phyloP scores from a whole-genome alignment of 2,113 vertebrate genomes.

The Pelusios castaneus region DNA sequence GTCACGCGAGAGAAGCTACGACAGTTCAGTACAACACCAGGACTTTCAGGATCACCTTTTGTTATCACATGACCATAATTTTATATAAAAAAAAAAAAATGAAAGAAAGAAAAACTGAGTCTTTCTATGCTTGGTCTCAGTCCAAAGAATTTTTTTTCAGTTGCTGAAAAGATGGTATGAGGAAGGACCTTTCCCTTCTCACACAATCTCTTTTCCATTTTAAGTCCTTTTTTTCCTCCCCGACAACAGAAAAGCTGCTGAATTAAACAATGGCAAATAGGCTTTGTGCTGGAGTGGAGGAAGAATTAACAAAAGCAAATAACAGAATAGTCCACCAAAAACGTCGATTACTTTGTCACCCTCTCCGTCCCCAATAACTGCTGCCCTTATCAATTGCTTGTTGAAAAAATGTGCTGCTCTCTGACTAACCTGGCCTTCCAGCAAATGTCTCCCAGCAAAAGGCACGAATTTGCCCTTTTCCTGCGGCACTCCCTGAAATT shows the following conservation, averaged over 20 bases:
- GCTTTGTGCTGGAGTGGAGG: neutral
- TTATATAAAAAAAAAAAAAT: neutral
- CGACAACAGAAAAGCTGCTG: neutral
- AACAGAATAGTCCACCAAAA: neutral
- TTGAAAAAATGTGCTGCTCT: neutral
- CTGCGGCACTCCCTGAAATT: neutral
- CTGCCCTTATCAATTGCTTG: neutral
- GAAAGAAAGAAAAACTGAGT: neutral
- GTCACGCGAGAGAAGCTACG: neutral
- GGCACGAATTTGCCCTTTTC: neutral
- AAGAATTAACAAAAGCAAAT: neutral
- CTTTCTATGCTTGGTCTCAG: neutral
- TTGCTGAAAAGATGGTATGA: neutral
- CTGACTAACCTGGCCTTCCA: neutral
- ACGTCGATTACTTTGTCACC: neutral
- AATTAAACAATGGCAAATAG: neutral
- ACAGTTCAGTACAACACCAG: neutral
- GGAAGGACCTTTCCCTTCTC: neutral
- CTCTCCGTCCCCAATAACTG: neutral
- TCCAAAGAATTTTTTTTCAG: neutral
- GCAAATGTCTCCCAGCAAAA: neutral
- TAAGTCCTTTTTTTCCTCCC: neutral
- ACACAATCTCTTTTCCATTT: neutral
- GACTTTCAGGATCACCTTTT: neutral
- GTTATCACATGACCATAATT: neutral